Conservation (phyloP, 2,113 vertebrate genomes). For the Caranx ignobilis region DNA sequence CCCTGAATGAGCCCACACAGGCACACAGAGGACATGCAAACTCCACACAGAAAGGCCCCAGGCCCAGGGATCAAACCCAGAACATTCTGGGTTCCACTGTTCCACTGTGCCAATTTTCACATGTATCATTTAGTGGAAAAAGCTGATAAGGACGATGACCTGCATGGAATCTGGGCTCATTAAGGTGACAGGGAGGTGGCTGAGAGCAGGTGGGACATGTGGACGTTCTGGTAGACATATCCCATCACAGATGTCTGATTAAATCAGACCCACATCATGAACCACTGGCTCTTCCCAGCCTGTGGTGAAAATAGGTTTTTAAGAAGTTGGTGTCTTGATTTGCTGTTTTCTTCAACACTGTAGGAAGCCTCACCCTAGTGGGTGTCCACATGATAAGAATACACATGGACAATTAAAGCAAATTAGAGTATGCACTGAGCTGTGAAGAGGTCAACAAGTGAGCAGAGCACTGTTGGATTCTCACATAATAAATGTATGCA, state of each 20-base stretch:
- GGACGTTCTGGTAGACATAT: background rate
- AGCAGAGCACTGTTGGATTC: background rate
- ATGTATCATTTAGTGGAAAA: no score
- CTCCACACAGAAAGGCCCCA: no score
- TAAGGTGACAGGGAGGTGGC: constrained; percentile 5
- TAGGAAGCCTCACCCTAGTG: background rate
- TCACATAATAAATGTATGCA: background rate
- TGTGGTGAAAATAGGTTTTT: background rate
- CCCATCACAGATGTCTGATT: constrained; percentile 25
- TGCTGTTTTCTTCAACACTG: background rate
- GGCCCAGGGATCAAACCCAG: no score
- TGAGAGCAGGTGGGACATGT: background rate
- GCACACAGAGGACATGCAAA: no score
- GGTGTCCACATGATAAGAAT: background rate
- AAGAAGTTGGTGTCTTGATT: background rate
- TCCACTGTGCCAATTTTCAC: no score
- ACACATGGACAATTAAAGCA: background rate
- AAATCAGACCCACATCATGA: background rate
- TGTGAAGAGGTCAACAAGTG: constrained; percentile 7
- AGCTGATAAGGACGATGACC: background rate
- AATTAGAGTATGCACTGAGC: constrained; percentile 16
- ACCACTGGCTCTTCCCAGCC: background rate
- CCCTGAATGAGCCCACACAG: no score
- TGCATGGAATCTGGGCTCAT: background rate
- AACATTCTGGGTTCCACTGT: no score